A percentile compares a stretch with the other conserved stretches of the same genome.
Evolutionary conservation across 2,797 vertebrate genomes (phyloP).

Genomic region (Diplodus puntazzo): DNA sequence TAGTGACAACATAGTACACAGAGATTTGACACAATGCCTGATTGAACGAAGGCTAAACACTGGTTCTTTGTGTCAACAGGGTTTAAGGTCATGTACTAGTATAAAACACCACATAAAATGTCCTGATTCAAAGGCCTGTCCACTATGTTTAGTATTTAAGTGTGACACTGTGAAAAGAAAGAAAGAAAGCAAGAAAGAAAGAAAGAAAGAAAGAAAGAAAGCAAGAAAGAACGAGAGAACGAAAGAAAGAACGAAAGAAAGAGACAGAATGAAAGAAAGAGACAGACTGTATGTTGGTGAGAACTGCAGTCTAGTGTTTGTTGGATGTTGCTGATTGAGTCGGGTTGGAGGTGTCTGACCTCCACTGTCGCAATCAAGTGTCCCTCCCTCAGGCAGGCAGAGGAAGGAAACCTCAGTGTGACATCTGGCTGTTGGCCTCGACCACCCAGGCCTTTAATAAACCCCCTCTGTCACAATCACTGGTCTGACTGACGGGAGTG

Average conservation of each 20-base stretch:
- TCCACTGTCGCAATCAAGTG: conserved; percentile 85
- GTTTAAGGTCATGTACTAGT: neutral
- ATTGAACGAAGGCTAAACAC: neutral
- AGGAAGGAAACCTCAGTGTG: conserved; percentile 86
- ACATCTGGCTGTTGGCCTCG: conserved; percentile 81
- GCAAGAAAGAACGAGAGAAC: neutral
- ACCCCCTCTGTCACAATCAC: conserved; percentile 87
- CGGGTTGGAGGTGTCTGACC: conserved; percentile 73
- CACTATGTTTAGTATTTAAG: too few relatives aligned
- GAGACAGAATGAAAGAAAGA: neutral
- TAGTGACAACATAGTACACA: neutral
- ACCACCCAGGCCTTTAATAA: conserved; percentile 84
- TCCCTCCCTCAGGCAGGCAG: conserved; percentile 79
- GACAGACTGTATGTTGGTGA: conserved; percentile 42
- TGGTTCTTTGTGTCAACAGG: neutral
- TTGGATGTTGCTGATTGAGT: conserved; percentile 65
- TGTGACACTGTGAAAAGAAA: too few relatives aligned
- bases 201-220: neutral
- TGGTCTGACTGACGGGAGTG: conserved; percentile 72
- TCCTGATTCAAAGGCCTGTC: neutral
- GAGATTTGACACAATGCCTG: neutral
- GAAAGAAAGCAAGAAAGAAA: too few relatives aligned
- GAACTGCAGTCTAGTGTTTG: conserved; percentile 43
- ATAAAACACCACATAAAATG: neutral
- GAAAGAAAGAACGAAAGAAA: too few relatives aligned